Conservation (phyloP, 2,888 invertebrate species). For the Mythimna loreyi region DNA sequence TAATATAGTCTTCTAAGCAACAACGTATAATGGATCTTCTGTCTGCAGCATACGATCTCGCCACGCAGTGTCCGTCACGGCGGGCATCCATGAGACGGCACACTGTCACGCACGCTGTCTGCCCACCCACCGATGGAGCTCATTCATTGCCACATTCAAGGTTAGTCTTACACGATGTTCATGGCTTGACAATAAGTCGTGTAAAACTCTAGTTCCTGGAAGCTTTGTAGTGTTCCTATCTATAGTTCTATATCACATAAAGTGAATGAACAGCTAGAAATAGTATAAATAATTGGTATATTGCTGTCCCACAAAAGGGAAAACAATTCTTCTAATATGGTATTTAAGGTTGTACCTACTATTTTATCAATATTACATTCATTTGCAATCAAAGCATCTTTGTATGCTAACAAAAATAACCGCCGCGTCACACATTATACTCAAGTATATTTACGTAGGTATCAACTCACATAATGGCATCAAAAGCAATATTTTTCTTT, state of each 20-base stretch:
- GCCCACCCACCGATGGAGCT: conserved; percentile 88
- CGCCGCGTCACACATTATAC: background rate
- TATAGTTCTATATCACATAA: background rate
- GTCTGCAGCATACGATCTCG: conserved; percentile 94
- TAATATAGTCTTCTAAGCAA: background rate
- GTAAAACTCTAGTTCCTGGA: background rate
- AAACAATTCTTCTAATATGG: background rate
- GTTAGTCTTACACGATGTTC: conserved; percentile 59
- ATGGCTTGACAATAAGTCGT: background rate
- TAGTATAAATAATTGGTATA: background rate
- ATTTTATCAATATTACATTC: background rate
- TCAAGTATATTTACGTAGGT: background rate
- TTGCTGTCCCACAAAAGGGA: background rate
- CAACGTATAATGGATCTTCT: conserved; percentile 31
- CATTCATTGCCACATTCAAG: conserved; percentile 94
- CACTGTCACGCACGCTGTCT: conserved; percentile 91
- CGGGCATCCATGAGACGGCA: conserved; percentile 93
- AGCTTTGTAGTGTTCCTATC: background rate
- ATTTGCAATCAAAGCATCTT: background rate
- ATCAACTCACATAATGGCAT: background rate
- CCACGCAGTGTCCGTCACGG: conserved; percentile 94
- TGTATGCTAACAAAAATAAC: no score
- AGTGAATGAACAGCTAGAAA: background rate
- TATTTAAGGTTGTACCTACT: no score
- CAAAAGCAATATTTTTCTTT: background rate